Base-by-base conservation (phyloP, 2,113 vertebrate species). In the Lepisosteus oculatus region DNA sequence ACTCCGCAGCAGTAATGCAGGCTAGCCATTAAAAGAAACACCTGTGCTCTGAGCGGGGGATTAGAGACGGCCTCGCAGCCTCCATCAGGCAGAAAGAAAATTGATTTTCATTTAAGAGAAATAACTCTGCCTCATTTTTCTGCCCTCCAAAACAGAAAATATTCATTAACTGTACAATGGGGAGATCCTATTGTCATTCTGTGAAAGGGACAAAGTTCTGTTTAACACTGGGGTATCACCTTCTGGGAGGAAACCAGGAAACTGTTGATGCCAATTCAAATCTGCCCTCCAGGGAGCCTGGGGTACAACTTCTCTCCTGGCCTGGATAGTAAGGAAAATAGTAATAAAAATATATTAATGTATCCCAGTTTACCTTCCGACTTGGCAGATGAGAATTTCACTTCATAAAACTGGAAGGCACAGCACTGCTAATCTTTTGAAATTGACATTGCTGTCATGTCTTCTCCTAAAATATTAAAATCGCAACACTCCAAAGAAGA, bases 31-130 rank as follows among this genome's bases (percentile, higher is more conserved):
- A 59, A 15, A 15, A 59, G 62, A 76, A 75, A 78, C 76, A 78
- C 70, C 80, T 75, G 65, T 74, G 78, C 67, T 66, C 61, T 54
- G 71, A 55, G 45, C 65, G 62, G 69, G 68, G 65, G 51, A 70
- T 74, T 69, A 72, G 69, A 67, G 45, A 54, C 74, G 59, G 73
- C 72, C 64, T 76, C 72, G 63, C 13, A 57, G 56, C 43, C 72
- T 55, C 71, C 5, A 67, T 68, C 80, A 80, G 67, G 72, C 79
- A 69, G 82, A 83, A 80, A 79, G 67, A 65, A 42, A 81, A 92
- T 89, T 81, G 88, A 90, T 90, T 91, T 90, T 85, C 88, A 88
- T 83, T 91, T 89, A 86, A 85, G 85, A 81, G 79, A 73, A 78
- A 80, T 76, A 74, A 79, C 81, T 85, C 85, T 80, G 77, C 81